Evolutionary conservation across 2,888 invertebrate species (phyloP), one percentile per base, ranked within the genome.

Genomic region (Euzophera pinguis): DNA sequence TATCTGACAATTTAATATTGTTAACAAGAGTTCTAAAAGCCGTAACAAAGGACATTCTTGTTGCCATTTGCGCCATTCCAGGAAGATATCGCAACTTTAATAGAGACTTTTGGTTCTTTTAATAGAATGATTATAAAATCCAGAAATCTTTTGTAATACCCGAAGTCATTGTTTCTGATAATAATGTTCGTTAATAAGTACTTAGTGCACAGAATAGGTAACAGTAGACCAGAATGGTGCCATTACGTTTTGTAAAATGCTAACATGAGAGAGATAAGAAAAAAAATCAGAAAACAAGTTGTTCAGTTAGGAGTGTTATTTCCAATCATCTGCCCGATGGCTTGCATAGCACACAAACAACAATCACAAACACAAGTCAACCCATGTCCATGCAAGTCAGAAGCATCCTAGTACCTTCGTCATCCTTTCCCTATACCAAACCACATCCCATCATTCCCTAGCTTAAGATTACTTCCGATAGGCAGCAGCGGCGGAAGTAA

Each of bases 61-160:
- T 38, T 12, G 13, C 38, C 6, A 35, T 38, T 38, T 12, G 12
- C 13, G 1, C 8, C 9, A 14, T 13, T 29, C 29, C 27, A 43
- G 13, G 13, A 43, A 29, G 29, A 42, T 13, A 43, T 43, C 8
- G 27, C 9, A 29, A 29, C 43, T 43, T 12, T 27, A 6, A 42
- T 41, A 41, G 12, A 27, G 22, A 22, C n/a, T 10, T 39, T n/a
- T 38, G 41, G 10, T 13, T n/a, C 1, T 43, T 7, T 29, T 29
- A 13, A 43, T 12, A 43, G 29, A 43, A 43, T 10, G 27, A 29
- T 29, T 13, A 43, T 43, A 43, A 29, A 43, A 43, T 29, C 43
- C 47, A 35, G 35, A 47, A 47, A 35, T 35, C 47, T 37, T 47
- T 47, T 35, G 34, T 16, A 34, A 38, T 38, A 50, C 51, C 56